Conservation (phyloP, 2,888 invertebrate genomes). For the Caenorhabditis sp. region DNA sequence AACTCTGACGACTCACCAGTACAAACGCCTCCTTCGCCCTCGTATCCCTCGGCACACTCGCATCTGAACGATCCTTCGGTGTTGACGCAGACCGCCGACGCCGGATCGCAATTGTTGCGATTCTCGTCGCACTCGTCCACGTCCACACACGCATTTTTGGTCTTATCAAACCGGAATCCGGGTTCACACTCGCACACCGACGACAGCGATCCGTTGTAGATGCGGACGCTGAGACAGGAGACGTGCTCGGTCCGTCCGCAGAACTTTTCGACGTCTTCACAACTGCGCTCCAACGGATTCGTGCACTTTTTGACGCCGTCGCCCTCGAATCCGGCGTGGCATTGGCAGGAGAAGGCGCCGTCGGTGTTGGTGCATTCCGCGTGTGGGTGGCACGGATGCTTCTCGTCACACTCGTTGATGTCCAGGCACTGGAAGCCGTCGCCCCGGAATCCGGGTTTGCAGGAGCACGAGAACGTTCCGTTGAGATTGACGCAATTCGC, state of each 20-base stretch:
- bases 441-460: conserved; percentile 71
- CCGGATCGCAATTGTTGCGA: conserved; percentile 73
- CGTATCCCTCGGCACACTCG: conserved; percentile 89
- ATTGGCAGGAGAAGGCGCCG: conserved; percentile 72
- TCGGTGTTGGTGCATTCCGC: conserved; percentile 73
- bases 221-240: conserved; percentile 64
- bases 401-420: conserved; percentile 73
- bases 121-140: conserved; percentile 76
- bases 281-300: conserved; percentile 69
- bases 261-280: conserved; percentile 66
- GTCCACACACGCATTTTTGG: conserved; percentile 58
- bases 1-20: conserved; percentile 57
- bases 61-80: conserved; percentile 91
- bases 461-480: conserved; percentile 72
- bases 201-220: conserved; percentile 63
- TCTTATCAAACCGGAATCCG: conserved; percentile 66
- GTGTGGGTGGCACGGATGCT: conserved; percentile 72
- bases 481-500: conserved; percentile 69
- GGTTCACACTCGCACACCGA: conserved; percentile 74
- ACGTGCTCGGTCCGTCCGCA: conserved; percentile 65
- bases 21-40: conserved; percentile 84
- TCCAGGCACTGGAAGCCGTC: conserved; percentile 75
- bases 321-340: conserved; percentile 72
- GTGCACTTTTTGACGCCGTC: conserved; percentile 71
- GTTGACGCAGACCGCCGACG: conserved; percentile 88